Conservation (phyloP, 2,113 vertebrate species). For the Chlorodrepanis virens region DNA sequence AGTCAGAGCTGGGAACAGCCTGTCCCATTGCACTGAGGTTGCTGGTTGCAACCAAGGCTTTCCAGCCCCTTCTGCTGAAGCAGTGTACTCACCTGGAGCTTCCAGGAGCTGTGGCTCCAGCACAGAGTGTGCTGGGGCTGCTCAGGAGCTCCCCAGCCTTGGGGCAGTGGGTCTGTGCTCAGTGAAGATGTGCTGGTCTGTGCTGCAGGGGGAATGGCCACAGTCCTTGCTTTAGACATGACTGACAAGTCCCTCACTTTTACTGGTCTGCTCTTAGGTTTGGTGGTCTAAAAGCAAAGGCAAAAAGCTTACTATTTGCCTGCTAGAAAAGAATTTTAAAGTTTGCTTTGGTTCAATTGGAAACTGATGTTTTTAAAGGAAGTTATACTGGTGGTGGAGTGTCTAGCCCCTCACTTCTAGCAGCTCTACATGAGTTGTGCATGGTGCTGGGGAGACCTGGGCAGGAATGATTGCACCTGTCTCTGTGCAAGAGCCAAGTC, state of each 20-base stretch:
- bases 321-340: neutral
- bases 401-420: neutral
- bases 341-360: neutral
- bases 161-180: no score
- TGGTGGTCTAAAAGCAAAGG: neutral
- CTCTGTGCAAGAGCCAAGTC: slow-evolving; percentile 10
- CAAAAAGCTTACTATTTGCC: neutral
- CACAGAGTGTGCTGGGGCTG: neutral
- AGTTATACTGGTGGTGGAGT: neutral
- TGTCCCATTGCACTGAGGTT: neutral
- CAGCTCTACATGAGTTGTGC: neutral
- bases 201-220: neutral
- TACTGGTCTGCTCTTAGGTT: neutral
- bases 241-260: neutral
- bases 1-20: neutral
- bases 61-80: neutral
- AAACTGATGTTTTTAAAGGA: neutral
- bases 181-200: neutral
- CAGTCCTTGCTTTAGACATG: neutral
- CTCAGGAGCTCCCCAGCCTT: neutral
- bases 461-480: neutral
- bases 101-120: neutral
- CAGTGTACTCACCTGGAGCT: neutral
- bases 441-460: neutral
- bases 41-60: neutral